phyloP scores from a whole-genome alignment of 2,888 invertebrate genomes.

The Cataglyphis cursor region DNA sequence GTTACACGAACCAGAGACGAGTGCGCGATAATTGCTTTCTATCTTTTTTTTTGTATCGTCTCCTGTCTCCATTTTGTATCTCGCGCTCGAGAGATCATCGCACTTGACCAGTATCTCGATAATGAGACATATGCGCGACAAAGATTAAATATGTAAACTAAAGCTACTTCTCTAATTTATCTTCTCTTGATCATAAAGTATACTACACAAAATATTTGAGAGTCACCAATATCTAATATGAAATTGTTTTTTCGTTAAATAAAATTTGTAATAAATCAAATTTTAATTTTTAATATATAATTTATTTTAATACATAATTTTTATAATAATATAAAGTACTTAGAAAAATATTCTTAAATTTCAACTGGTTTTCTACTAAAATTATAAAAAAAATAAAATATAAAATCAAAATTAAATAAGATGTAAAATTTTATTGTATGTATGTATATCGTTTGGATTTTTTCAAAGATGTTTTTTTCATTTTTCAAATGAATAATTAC shows the following conservation, averaged over 20 bases:
- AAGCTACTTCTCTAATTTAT: conserved; percentile 32
- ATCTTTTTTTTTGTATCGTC: conserved; percentile 20
- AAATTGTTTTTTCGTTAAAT: not conserved
- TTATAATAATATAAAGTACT: not conserved
- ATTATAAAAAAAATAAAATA: not conserved
- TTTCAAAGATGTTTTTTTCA: not conserved
- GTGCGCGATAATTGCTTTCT: conserved; percentile 36
- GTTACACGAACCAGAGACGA: conserved; percentile 37
- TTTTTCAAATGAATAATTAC: not conserved
- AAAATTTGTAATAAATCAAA: not conserved
- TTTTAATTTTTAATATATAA: not conserved
- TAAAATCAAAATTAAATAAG: not conserved
- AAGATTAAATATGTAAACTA: conserved; percentile 29
- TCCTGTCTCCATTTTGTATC: conserved; percentile 37
- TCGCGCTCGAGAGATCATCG: conserved; percentile 30
- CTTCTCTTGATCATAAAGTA: conserved; percentile 14
- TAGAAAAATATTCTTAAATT: not conserved
- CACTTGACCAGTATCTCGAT: conserved; percentile 32
- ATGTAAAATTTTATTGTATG: not conserved
- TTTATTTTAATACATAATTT: too few species aligned
- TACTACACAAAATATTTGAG: not conserved
- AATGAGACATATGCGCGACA: conserved; percentile 28
- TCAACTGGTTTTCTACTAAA: not conserved
- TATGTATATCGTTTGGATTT: too few species aligned
- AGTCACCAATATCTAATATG: not conserved